These are phyloP conservation scores for Syritta pipiens DNA, from an alignment of 2,888 invertebrate genomes.

Conservation along the genomic window DNA sequence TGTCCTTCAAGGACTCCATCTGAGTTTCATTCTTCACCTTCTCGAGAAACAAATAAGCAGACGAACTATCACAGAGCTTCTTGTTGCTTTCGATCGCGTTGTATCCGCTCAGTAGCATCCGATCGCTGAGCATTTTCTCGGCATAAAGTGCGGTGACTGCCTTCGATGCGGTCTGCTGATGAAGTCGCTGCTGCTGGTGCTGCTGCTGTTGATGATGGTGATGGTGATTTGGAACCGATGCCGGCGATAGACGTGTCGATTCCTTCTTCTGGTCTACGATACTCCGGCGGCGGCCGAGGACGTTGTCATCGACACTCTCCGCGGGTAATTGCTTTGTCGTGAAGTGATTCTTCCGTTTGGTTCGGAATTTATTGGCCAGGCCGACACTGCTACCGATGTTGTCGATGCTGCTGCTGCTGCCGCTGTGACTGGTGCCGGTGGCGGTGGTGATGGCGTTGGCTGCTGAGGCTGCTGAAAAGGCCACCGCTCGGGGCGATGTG, in stretches of 20 bases:
- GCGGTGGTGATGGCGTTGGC: neutral
- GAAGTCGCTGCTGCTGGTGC: constrained; percentile 30
- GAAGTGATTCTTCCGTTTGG: constrained; percentile 66
- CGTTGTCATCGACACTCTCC: constrained; percentile 69
- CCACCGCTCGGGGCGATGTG: constrained; percentile 4
- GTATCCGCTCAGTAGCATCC: constrained; percentile 76
- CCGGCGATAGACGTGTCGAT: constrained; percentile 6
- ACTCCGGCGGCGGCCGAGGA: constrained; percentile 70
- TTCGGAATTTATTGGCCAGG: constrained; percentile 68
- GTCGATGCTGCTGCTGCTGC: constrained; percentile 18
- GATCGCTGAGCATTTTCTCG: constrained; percentile 79
- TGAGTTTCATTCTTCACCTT: constrained; percentile 78
- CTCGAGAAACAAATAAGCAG: constrained; percentile 75
- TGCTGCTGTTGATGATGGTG: constrained; percentile 66
- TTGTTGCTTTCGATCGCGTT: constrained; percentile 76
- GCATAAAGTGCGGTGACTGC: constrained; percentile 46
- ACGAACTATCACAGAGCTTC: constrained; percentile 75
- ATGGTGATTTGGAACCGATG: constrained; percentile 30
- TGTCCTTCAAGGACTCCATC: constrained; percentile 76
- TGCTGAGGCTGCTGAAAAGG: neutral
- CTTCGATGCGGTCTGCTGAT: constrained; percentile 44
- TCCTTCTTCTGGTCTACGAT: constrained; percentile 28
- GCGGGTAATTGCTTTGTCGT: constrained; percentile 66
- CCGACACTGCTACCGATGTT: constrained; percentile 14
- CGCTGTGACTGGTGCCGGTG: constrained; percentile 65